Base-by-base conservation (phyloP, 2,113 vertebrate species). In the Ellobius talpinus region DNA sequence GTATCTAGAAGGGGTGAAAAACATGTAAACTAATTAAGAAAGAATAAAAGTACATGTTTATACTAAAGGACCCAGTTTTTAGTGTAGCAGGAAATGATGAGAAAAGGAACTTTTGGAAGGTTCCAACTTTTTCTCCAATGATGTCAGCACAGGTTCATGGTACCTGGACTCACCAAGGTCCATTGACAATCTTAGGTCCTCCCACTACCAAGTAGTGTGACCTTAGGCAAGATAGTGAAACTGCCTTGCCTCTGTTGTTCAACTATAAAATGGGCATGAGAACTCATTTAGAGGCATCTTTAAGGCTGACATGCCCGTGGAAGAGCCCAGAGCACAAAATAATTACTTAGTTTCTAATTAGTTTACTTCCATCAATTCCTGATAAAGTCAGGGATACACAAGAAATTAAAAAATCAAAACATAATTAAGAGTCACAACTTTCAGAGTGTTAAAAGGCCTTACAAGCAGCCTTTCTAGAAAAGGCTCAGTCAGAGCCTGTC, bases 391-490 rank as follows among this genome's bases (percentile, higher is more conserved):
- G 76, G 63, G 86, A 92, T 50, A 23, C 17, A 2, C 9, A 93
- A 26, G 19, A 17, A 72, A 72, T 72, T 3, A 39, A 72, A 72
- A 39, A 39, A 95, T 81, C 76, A 45, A 95, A 78, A 16, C 87
- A 96, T 76, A 70, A 66, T 42, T 45, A 45, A 89, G 85, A 73
- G 77, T 63, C 31, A 93, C 61, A 68, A 79, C 79, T 77, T 87
- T 78, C 4, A 94, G 85, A 93, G 39, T 77, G 68, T 52, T 94
- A 72, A 52, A 47, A 4, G 65, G 52, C 3, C 21, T 90, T 91
- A 81, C 39, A 95, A 74, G 78, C 14, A 91, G 77, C 61, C 68
- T 90, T 84, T 21, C n/a, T 73, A 77, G 78, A 93, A 84, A 36
- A 81, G 21, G 61, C 26, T 94, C 92, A 87, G 87, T 70, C 55